Base-by-base conservation (phyloP, 2,888 invertebrate genomes). In the Tachystola acroxantha region DNA sequence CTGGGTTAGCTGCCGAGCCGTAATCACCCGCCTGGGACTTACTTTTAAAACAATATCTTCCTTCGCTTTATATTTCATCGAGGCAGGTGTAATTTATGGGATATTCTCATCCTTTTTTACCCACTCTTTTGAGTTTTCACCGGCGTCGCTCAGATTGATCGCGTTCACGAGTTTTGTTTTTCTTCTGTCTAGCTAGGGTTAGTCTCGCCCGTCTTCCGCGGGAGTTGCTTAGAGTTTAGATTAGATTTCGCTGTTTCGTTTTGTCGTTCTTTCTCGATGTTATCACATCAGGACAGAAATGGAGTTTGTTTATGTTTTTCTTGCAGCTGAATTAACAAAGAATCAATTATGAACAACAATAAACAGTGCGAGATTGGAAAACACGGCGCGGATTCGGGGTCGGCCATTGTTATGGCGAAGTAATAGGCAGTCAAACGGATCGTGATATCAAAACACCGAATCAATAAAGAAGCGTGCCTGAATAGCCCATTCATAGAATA, bases 11-110 rank as follows among this genome's bases (percentile, higher is more conserved):
- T 63, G 70, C 63, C 53, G 66, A 54, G 56, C 64, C 61, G 78
- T 77, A 81, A 84, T 84, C 81, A 78, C 69, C 60, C 68, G 70
- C 61, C 46, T 55, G 76, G 66, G 77, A 75, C 71, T 68, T 69
- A 71, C 72, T 79, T 76, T 81, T 80, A 79, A 84, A 82, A 81
- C 79, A 81, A 79, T 84, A 80, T 79, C 69, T 65, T 53, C 55
- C 69, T 65, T 53, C 55, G 64, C 70, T 78, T 73, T 80, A 69
- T 77, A 74, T 76, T 80, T 75, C 71, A 74, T 66, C 62, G 67
- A 54, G 63, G 69, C 81, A 84, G 84, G 81, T 82, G 84, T 77
- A 77, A 75, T 78, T 76, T 74, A 76, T 76, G 67, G 64, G 65
- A 56, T 68, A 62, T 63, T 64, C 65, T 66, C 57, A 60, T 70